phyloP scores from a whole-genome alignment of 2,888 invertebrate species.

The Drosophila macrospina region DNA sequence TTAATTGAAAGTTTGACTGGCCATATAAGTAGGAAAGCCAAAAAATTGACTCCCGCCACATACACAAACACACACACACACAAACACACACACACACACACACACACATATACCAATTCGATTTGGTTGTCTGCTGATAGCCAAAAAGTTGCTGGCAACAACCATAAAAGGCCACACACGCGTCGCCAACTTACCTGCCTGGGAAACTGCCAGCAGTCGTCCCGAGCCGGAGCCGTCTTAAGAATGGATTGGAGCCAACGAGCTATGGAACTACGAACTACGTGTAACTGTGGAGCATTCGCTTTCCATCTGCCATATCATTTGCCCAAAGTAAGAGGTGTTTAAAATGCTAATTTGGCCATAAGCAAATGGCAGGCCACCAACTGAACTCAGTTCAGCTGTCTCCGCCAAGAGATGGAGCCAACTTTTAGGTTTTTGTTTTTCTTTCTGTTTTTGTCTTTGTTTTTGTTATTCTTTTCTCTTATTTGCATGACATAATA shows the following conservation, averaged over 20 bases:
- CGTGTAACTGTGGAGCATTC: conserved; percentile 14
- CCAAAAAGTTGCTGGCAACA: conserved; percentile 62
- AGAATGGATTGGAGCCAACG: conserved; percentile 27
- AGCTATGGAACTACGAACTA: conserved; percentile 12
- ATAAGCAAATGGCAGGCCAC: conserved; percentile 62
- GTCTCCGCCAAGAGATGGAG: conserved; percentile 19
- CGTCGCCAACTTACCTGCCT: conserved; percentile 64
- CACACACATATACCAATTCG: conserved; percentile 50
- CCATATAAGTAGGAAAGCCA: conserved; percentile 73
- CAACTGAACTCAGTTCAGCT: conserved; percentile 46
- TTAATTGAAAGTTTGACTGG: conserved; percentile 76
- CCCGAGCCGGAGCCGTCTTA: conserved; percentile 9
- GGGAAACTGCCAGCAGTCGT: conserved; percentile 56
- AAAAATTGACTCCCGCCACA: conserved; percentile 57
- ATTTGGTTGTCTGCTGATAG: conserved; percentile 78
- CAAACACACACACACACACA: conserved; percentile 24
- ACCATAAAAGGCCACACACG: conserved; percentile 75
- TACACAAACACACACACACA: conserved; percentile 14
- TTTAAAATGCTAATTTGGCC: conserved; percentile 78
- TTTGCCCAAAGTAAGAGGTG: conserved; percentile 79
- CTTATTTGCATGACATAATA: conserved; percentile 44
- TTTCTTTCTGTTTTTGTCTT: conserved; percentile 11
- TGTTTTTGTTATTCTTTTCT: no score
- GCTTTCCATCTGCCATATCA: conserved; percentile 72
- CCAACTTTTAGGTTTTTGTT: conserved; percentile 31